phyloP scores from a whole-genome alignment of 2,797 vertebrate species.

The Acridotheres tristis region DNA sequence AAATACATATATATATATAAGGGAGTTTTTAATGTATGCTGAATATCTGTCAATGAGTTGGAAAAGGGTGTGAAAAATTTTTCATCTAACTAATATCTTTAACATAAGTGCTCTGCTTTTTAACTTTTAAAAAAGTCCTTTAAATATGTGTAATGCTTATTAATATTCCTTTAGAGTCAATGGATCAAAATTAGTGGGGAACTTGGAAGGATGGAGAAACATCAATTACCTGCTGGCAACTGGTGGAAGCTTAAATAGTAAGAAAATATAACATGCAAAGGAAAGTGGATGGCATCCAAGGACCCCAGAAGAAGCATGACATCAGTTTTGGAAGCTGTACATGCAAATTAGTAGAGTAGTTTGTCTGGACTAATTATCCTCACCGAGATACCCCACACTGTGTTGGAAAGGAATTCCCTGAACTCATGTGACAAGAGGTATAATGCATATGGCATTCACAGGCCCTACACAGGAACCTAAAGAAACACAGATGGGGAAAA shows the following conservation, averaged over 20 bases:
- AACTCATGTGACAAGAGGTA: neutral
- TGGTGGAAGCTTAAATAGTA: neutral
- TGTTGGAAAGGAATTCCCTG: neutral
- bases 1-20: neutral
- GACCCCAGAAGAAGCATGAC: neutral
- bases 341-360: neutral
- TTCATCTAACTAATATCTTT: neutral
- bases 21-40: neutral
- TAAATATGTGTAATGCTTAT: neutral
- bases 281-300: neutral
- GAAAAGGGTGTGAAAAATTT: neutral
- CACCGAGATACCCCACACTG: neutral
- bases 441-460: neutral
- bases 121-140: neutral
- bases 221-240: neutral
- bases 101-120: neutral
- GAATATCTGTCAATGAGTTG: neutral
- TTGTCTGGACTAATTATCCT: constrained; percentile 32
- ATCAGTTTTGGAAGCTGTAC: neutral
- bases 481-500: accelerated
- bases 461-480: neutral
- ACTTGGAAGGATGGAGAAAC: neutral
- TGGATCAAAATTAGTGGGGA: neutral
- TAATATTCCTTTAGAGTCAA: neutral
- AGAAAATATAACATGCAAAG: neutral